Evolutionary conservation across 1,140 invertebrate genomes (phyloP), one percentile per base, ranked within the genome.

Genomic region (Ceratosolen fusciceps): DNA sequence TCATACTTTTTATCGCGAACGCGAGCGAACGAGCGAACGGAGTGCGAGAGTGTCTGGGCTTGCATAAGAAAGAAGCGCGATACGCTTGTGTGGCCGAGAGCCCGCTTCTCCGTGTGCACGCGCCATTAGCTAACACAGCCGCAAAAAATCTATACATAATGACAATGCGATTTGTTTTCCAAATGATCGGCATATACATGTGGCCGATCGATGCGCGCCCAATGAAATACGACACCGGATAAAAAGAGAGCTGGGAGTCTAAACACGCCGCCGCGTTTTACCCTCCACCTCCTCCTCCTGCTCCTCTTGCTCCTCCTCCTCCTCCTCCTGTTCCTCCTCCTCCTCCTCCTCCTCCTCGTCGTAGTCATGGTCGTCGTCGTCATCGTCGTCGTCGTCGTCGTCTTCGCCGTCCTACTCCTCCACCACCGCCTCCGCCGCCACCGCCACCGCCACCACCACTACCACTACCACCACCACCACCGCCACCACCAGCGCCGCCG

Each of bases 191-290:
- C 84, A 16, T 47, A n/a, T n/a, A 65, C 43, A 67, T 34, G 74
- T 49, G 58, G 49, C 12, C 52, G 67, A 79, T 85, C 81, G 87
- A 86, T 85, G 85, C 29, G 34, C 60, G 78, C 65, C 26, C 68
- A 82, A 82, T 76, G 88, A 87, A 89, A 90, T 86, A 83, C 83
- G 82, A 89, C 84, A 89, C 90, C 88, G 90, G 88, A 90, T 90
- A 88, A 83, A 79, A 78, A 62, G 21, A 37, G 76, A 78, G 76
- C 54, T 83, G 82, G 84, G 80, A 89, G 89, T 87, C 90, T 89
- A 87, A 90, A 90, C 86, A 90, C 79, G 68, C 68, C 29, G 12
- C 71, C 52, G 39, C 37, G 43, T 14, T 19, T 52, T 9, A 9
- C 21, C 9, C 49, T 52, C 3, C 14, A 16, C 9, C 10, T 52